Base-by-base conservation (phyloP, 2,797 vertebrate genomes). In the Muraenolepis orangiensis region DNA sequence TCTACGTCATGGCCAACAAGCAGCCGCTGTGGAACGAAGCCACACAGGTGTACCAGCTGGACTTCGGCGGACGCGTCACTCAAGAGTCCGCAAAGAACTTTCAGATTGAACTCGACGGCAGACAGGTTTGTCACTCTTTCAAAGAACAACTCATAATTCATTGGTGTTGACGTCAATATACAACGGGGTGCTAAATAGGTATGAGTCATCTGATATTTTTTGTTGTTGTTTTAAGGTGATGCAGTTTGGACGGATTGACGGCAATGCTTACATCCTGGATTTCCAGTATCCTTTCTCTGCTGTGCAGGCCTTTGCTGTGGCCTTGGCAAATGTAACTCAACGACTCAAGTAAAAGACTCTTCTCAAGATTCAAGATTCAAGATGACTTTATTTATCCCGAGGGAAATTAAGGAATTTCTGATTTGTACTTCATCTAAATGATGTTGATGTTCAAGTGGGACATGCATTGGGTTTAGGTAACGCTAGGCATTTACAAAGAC, bases 271-370 rank as follows among this genome's bases (percentile, higher is more conserved):
- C 85, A 99, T 99, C 85, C 89, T 99, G 93, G 98, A 99, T 95
- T 99, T 99, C 93, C 98, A 99, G 81, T 98, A 97, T 94, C 98
- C 98, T 74, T 99, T 99, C 93, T 99, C 98, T 70, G 98, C 97
- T 12, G 97, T 99, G 90, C 98, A 99, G 90, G 98, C 98, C 77
- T 99, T 99, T 82, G 98, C 98, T 64, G 98, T 99, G 14, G 97
- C 98, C 91, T 92, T 99, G 93, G 98, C 98, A 87, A 99, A 99
- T 72, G 98, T 99, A 87, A 99, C 97, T 86, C 98, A 99, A 81
- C 95, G 98, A 87, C 95, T 99, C 80, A 99, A 99, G 84, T 99
- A 93, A 98, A 82, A 76, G 38, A 31, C 2, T 61, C 23, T n/a
- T n/a, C n/a, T n/a, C n/a, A n/a, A n/a, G n/a, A n/a, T n/a, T n/a